Percentiles rank a stretch among this genome's conserved stretches.
Conservation (phyloP, 37 sponge, comb jelly and placozoan species). For the Haliclona indistincta region DNA sequence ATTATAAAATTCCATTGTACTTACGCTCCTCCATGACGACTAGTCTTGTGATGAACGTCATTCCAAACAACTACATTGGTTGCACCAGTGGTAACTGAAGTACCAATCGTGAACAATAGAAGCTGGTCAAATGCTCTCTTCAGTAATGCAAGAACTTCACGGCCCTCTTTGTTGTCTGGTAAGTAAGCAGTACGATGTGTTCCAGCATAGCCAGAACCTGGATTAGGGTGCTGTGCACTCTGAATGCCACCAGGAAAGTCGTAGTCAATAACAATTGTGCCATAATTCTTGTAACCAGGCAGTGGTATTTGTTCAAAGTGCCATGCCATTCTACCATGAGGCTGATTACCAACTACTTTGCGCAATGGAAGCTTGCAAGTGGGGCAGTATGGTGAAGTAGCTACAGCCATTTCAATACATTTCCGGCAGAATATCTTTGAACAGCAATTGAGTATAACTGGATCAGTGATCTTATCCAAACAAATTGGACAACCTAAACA, state of each 20-base stretch:
- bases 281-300: constrained; percentile 58
- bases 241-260: constrained; percentile 63
- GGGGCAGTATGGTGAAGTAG: constrained; percentile 49
- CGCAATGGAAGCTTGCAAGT: constrained; percentile 50
- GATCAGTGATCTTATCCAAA: background rate
- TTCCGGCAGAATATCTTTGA: constrained; percentile 6
- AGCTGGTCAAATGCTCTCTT: constrained; percentile 56
- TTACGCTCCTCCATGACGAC: constrained; percentile 39
- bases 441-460: constrained; percentile 17
- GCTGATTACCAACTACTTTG: constrained; percentile 56
- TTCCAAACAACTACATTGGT: constrained; percentile 62
- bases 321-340: constrained; percentile 43
- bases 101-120: constrained; percentile 68
- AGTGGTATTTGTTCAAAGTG: background rate
- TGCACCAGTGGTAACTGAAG: constrained; percentile 52
- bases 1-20: constrained; percentile 5
- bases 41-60: constrained; percentile 85
- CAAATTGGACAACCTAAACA: constrained; percentile 37
- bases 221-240: constrained; percentile 63
- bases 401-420: constrained; percentile 13
- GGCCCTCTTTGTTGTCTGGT: constrained; percentile 62
- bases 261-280: constrained; percentile 64
- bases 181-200: constrained; percentile 63
- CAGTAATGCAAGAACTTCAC: constrained; percentile 58
- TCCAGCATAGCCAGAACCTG: constrained; percentile 59